These are phyloP conservation scores for Mythimna ferrago DNA, from an alignment of 2,888 invertebrate genomes.

Conservation along the genomic window DNA sequence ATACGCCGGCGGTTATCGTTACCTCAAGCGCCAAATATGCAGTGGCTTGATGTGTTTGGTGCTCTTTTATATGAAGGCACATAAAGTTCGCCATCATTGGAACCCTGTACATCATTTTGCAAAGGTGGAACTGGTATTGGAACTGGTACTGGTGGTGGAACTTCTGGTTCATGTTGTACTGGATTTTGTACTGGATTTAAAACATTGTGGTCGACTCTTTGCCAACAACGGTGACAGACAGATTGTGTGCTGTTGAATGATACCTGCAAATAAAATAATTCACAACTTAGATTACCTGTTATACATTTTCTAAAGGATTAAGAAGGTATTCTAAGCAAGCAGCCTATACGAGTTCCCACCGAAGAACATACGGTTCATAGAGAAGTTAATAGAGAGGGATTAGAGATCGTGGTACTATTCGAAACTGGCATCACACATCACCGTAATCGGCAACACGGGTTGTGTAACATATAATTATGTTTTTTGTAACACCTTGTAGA, in stretches of 20 bases:
- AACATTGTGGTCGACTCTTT: constrained; percentile 22
- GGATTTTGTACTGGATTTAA: constrained; percentile 23
- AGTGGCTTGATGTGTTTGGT: constrained; percentile 36
- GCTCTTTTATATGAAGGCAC: constrained; percentile 32
- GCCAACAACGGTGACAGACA: constrained; percentile 26
- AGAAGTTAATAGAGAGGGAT: constrained; percentile 23
- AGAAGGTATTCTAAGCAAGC: constrained; percentile 25
- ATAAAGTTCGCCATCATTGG: too few relatives aligned
- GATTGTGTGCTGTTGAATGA: constrained; percentile 26
- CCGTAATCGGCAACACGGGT: constrained; percentile 21
- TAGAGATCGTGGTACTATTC: constrained; percentile 21
- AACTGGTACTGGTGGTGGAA: constrained; percentile 19
- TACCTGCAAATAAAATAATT: constrained; percentile 28
- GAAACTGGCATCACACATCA: constrained; percentile 26
- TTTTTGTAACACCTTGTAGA: constrained; percentile 25
- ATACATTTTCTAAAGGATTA: constrained; percentile 26
- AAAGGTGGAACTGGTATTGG: constrained; percentile 23
- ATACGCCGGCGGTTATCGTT: constrained; percentile 25
- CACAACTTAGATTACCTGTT: constrained; percentile 25
- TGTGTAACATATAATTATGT: constrained; percentile 26
- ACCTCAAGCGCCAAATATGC: constrained; percentile 24
- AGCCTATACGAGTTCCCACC: constrained; percentile 23
- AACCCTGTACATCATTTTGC: too few relatives aligned
- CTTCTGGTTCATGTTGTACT: constrained; percentile 23
- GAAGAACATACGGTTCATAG: constrained; percentile 18